These are phyloP conservation scores for Galaxea fascicularis DNA, from an alignment of 92 coral and sea anemone species.

Conservation along the genomic window DNA sequence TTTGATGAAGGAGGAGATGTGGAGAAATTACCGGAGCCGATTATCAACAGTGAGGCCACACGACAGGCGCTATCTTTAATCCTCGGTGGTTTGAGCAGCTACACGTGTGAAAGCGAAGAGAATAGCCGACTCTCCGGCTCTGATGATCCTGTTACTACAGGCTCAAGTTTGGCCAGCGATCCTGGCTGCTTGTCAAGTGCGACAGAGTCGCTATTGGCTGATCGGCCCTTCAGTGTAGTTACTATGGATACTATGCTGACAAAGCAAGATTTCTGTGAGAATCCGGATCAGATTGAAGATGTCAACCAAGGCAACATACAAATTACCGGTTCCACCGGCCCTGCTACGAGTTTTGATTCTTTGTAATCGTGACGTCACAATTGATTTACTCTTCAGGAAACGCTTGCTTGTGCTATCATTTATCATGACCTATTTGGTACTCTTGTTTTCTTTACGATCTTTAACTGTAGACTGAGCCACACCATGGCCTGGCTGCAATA, in stretches of 20 bases:
- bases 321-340: background rate
- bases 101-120: conserved; percentile 82
- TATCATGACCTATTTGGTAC: background rate
- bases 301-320: background rate
- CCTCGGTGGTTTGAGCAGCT: conserved; percentile 77
- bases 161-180: conserved; percentile 16
- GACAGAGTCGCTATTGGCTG: conserved; percentile 13
- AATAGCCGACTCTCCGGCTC: conserved; percentile 60
- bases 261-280: background rate
- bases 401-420: background rate
- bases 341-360: background rate
- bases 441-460: background rate
- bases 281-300: background rate
- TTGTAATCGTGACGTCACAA: background rate
- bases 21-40: conserved; percentile 29
- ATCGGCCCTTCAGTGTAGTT: conserved; percentile 44
- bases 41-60: conserved; percentile 13
- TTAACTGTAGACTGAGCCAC: too few relatives aligned
- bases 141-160: conserved; percentile 23
- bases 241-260: conserved; percentile 21
- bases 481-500: background rate
- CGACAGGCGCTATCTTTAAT: conserved; percentile 63
- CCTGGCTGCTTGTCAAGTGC: conserved; percentile 2
- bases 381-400: background rate
- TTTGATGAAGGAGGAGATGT: conserved; percentile 42